Evolutionary conservation across 2,113 vertebrate species (phyloP), one percentile per base, ranked within the genome.

Genomic region (Microtus ochrogaster): DNA sequence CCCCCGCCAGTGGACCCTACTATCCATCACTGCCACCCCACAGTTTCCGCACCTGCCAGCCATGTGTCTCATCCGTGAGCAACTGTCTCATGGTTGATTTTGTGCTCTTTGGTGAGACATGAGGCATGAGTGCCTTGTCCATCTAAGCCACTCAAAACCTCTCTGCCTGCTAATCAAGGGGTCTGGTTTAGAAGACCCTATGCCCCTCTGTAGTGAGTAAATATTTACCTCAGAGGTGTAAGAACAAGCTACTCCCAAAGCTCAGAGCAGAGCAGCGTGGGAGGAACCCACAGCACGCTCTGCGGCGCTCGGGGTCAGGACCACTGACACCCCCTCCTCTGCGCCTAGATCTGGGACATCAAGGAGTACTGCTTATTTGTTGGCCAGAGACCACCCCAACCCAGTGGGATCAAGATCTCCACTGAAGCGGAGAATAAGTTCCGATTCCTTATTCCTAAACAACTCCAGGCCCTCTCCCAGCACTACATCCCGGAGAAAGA

Each of bases 271-370:
- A 65, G 36, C 24, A 24, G 41, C 72, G 3, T 88, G 65, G 65
- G 82, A 41, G 52, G 87, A 74, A 21, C 19, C 55, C n/a, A 44
- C 72, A 96, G 76, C n/a, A n/a, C n/a, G n/a, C n/a, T n/a, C n/a
- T n/a, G n/a, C n/a, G n/a, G n/a, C n/a, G n/a, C n/a, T n/a, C n/a
- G n/a, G n/a, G n/a, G n/a, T n/a, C n/a, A n/a, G n/a, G n/a, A n/a
- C n/a, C n/a, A n/a, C n/a, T n/a, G n/a, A n/a, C n/a, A 97, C 66
- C 30, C 65, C 63, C 3, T 9, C 9, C 9, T 95, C 88, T 84
- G 41, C 79, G 63, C 70, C 88, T 97, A 98, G 98, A 97, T 98
- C 85, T 98, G 98, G 98, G 97, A 98, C 95, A 98, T 98, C 87
- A 96, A 97, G 79, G 79, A 97, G 68, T 98, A 98, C 78, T 98